Evolutionary conservation across 2,797 vertebrate species (phyloP), one percentile per base, ranked within the genome.

Genomic region (Merluccius polli): DNA sequence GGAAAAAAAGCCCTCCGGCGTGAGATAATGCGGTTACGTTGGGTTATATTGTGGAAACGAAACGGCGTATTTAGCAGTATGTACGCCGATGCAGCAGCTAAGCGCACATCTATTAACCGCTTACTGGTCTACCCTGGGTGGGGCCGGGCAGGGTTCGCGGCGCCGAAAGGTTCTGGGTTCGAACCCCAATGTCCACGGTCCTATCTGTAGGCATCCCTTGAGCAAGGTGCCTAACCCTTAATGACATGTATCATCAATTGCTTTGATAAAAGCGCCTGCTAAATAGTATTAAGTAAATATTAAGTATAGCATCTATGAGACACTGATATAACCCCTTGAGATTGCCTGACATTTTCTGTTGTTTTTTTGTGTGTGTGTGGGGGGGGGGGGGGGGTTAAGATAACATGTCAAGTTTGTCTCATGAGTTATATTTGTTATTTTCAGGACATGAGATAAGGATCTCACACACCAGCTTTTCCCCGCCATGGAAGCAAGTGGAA

Each of bases 371-470:
- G n/a, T n/a, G n/a, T n/a, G n/a, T n/a, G n/a, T n/a, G n/a, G n/a
- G n/a, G n/a, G n/a, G n/a, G n/a, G n/a, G n/a, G n/a, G n/a, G n/a
- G n/a, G n/a, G n/a, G n/a, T n/a, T n/a, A n/a, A n/a, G n/a, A n/a
- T n/a, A n/a, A 44, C 41, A 15, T 4, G 21, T 52, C 48, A 63
- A 24, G n/a, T n/a, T n/a, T n/a, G n/a, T n/a, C n/a, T n/a, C n/a
- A n/a, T n/a, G n/a, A n/a, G n/a, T n/a, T n/a, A n/a, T n/a, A n/a
- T n/a, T n/a, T n/a, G n/a, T n/a, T n/a, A 75, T 33, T 44, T 41
- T 41, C 80, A 95, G 94, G 94, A 94, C 73, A 91, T 91, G 91
- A 94, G 94, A 94, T 95, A 63, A 63, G 52, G n/a, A 63, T n/a
- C n/a, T n/a, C 83, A 77, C 86, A 87, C 79, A 89, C 87, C 74